phyloP scores from a whole-genome alignment of 2,797 vertebrate species.

The Propithecus deckenii region DNA sequence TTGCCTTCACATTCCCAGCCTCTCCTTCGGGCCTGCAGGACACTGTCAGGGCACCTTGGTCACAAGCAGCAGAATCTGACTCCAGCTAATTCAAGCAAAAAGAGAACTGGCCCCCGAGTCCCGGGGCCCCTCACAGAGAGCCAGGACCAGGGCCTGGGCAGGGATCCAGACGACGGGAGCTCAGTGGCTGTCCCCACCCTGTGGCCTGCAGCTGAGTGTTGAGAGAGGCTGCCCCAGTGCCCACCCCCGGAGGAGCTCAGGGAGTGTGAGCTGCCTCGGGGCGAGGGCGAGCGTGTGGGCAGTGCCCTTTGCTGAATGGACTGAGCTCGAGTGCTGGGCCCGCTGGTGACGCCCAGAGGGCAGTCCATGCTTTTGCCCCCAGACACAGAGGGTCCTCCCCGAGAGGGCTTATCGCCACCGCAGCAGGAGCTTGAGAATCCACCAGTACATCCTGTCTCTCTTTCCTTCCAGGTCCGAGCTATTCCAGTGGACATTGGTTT shows the following conservation, averaged over 20 bases:
- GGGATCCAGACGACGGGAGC: background rate
- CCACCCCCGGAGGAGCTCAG: background rate
- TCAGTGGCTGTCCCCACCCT: background rate
- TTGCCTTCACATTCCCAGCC: background rate
- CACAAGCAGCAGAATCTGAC: background rate
- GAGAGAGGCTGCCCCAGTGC: background rate
- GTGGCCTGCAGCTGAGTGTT: rapidly evolving
- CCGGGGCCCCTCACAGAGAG: background rate
- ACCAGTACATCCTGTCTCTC: background rate
- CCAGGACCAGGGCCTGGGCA: background rate
- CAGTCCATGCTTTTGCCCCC: too few relatives aligned
- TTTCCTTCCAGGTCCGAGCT: constrained; percentile 90
- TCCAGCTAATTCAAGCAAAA: background rate
- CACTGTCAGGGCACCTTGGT: background rate
- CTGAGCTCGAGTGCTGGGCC: background rate
- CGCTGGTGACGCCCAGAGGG: background rate
- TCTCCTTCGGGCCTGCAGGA: background rate
- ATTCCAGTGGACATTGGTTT: constrained; percentile 96
- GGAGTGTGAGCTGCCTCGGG: background rate
- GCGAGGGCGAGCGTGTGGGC: rapidly evolving
- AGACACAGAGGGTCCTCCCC: background rate
- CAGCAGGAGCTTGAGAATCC: background rate
- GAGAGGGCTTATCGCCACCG: background rate
- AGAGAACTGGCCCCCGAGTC: background rate
- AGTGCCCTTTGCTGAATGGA: background rate